Evolutionary conservation across 37 sponge, comb jelly and placozoan species (phyloP), one percentile per base, ranked within the genome.

Genomic region (Theonella swinhoei): DNA sequence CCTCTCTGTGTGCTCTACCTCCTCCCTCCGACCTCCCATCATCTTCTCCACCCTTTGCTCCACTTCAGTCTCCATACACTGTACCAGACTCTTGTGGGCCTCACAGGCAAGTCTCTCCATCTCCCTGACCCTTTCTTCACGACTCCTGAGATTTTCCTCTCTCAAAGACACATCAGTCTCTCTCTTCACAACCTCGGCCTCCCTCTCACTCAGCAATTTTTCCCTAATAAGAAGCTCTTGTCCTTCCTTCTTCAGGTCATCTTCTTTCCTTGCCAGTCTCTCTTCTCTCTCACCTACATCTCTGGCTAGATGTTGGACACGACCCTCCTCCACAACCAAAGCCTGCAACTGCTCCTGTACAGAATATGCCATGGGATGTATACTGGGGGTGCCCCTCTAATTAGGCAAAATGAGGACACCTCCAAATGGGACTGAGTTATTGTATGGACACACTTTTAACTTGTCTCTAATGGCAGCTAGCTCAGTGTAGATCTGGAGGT

Each of bases 61-160:
- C 42, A 86, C 34, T 35, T 86, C 86, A 2, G 78, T 72, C 63
- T 86, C 79, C 22, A 76, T 78, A 42, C 43, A 86, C 31, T 79
- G 79, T 0, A 37, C 40, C 31, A 86, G 71, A 23, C 62, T 71
- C 23, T 68, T 80, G 71, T 86, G 78, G 23, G 86, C 86, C 41
- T 78, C 78, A 38, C 70, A 43, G 4, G 78, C 68, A 4, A 86
- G 72, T 28, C 31, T 58, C 80, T 86, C 86, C 31, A 79, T 63
- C 22, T 70, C 79, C n/a, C 54, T 29, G 0, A 86, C 79, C 42
- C 37, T 33, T 42, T 75, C 30, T 38, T 79, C 80, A 14, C 67
- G 80, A 19, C 30, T 5, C 28, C 38, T 74, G 42, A 87, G 60
- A 58, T 39, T 59, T 34, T 70, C 20, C 43, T 69, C 82, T 24